Base-by-base conservation (phyloP, 2,113 vertebrate species). In the Pterocles orientalis region DNA sequence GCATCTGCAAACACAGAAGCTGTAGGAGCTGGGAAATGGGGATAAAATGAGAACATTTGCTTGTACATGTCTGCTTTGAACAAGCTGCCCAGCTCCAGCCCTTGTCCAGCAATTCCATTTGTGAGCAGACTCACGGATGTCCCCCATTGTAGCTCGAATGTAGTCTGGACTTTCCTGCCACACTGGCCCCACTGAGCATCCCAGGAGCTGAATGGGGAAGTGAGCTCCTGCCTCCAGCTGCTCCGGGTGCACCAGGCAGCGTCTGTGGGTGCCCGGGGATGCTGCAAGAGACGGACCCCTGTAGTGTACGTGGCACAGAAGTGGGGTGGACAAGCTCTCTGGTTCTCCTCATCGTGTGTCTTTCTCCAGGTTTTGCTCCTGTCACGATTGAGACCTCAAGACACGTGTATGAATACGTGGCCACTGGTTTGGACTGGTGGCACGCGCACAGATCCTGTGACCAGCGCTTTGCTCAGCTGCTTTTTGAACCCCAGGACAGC, bases 391-490 rank as follows among this genome's bases (percentile, higher is more conserved):
- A 98, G 69, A 98, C 97, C 4, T 64, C 97, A 1, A 82, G 95
- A 4, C 95, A 97, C 45, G 60, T 96, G 34, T 99, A 98, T 9
- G 98, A 97, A 47, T 98, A 99, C 1, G 95, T 98, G 90, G 97
- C 98, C 48, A 70, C 92, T 18, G 98, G 98, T 16, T 81, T 98
- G 86, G 96, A 97, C 94, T 98, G 98, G 97, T 97, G 97, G 96
- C 89, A 98, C 2, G 99, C 99, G 9, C 95, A 97, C 34, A 97
- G 96, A 62, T 98, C 95, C 96, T 99, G 99, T 23, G 97, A 98
- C 16, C 97, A 97, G 21, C 98, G 48, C 75, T 98, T 99, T 92
- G 98, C 98, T 51, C 98, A 95, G 72, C 76, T 99, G 56, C 95
- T 91, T 23, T 76, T 80, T 51, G 96, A 83, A 10, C 84, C 77